Base-by-base conservation (phyloP, 2,113 vertebrate genomes). In the Oenanthe melanoleuca region DNA sequence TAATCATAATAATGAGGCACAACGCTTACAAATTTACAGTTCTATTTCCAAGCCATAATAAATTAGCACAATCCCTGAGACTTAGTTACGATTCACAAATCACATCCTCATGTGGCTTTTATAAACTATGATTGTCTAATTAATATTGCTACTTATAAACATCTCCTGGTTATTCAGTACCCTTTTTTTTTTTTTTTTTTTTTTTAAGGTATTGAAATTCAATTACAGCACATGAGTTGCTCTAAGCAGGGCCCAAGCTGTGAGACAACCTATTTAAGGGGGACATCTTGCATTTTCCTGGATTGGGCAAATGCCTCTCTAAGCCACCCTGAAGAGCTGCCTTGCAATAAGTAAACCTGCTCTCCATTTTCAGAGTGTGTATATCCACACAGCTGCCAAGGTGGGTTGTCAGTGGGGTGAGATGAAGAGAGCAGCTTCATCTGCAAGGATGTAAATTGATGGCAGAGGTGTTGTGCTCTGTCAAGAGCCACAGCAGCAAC, bases 71-170 rank as follows among this genome's bases (percentile, higher is more conserved):
- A 78, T 87, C 55, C 17, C 61, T 81, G 82, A 86, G 91, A 93
- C 86, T 97, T 94, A 81, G 90, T 95, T 97, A 96, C 5, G 5
- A 97, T 92, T 97, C 94, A 71, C 95, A 96, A 80, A 96, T 93
- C 97, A 97, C 89, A 92, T 85, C 89, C 77, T 95, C 89, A 57
- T 91, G 80, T 80, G 94, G 89, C 88, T 97, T 97, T 95, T 93
- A 69, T 75, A 55, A 78, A 89, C 88, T 83, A 85, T 85, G 44
- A 83, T 79, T 96, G 90, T 86, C 95, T 97, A 98, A 98, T 98
- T 98, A 98, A 97, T 96, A 96, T 45, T 83, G 47, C 37, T 91
- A 78, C 63, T 78, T 95, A 93, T 75, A 98, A 97, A 96, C 89
- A 96, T 90, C 95, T 73, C 66, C 78, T 83, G 19, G 50, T 73